Evolutionary conservation across 2,113 vertebrate species (phyloP), one percentile per base, ranked within the genome.

Genomic region (Ictalurus furcatus): DNA sequence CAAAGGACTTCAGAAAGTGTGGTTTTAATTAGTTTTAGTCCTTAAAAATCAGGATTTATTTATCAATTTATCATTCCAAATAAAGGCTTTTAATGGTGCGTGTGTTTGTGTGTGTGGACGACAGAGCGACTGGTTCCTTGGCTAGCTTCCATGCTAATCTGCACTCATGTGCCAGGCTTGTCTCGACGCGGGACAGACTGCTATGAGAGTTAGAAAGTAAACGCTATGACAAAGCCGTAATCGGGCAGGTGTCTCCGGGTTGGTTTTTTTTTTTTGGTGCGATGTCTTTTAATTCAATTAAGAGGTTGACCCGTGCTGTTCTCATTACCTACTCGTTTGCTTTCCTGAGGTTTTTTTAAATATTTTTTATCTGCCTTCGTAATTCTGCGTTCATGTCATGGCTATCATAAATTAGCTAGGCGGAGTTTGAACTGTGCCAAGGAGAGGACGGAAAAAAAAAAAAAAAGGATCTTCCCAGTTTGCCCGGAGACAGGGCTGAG

Each of bases 271-370:
- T 40, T 65, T 13, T 73, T 40, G 95, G 95, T 96, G 95, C 95
- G 95, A 95, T 93, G 92, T 95, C 95, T 98, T 98, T 98, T 99
- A 98, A 98, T 99, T 99, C 97, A 98, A 98, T 99, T 98, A 99
- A 96, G 96, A 94, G 93, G 95, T 95, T 95, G 96, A 97, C 97
- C 96, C 94, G 96, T 95, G 97, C 95, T 92, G 92, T 95, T 95
- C 96, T 97, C 96, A 97, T 98, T 98, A 97, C 96, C 96, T 93
- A 94, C 96, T 97, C 96, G 96, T 98, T 97, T 97, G 95, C 96
- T 94, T 94, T 96, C 95, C 94, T 94, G 92, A 5, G 44, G 5
- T 48, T 48, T 48, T 48, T 48, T 48, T 8, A 0, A 7, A 93
- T 95, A 95, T 94, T 63, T 95, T 95, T 95, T 92, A 94, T 96